Percentiles rank a stretch among this genome's conserved stretches.
phyloP scores from a whole-genome alignment of 1,140 invertebrate genomes.

The Drosophila ambigua region DNA sequence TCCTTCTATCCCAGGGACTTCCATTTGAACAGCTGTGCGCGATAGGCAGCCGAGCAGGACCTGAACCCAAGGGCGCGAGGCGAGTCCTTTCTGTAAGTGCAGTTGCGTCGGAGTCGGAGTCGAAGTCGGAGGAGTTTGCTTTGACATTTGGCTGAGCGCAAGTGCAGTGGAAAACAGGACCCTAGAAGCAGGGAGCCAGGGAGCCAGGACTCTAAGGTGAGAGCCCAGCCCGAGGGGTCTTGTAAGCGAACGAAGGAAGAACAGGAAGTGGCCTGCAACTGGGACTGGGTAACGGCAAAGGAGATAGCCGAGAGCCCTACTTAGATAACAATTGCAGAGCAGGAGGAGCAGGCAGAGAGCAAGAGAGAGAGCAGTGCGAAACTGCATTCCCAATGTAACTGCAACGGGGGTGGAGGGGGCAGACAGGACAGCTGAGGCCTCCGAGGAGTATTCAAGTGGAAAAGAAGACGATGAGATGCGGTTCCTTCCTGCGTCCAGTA shows the following conservation, averaged over 20 bases:
- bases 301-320: slow-evolving; percentile 79
- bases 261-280: slow-evolving; percentile 59
- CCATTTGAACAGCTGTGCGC: slow-evolving; percentile 63
- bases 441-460: slow-evolving; percentile 55
- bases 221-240: slow-evolving; percentile 41
- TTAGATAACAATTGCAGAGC: slow-evolving; percentile 63
- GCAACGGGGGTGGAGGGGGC: slow-evolving; percentile 8
- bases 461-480: slow-evolving; percentile 32
- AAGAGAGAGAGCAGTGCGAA: slow-evolving; percentile 4
- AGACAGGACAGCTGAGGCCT: slow-evolving; percentile 32
- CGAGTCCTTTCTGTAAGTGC: slow-evolving; percentile 29
- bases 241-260: slow-evolving; percentile 48
- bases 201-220: no score
- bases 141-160: slow-evolving; percentile 40
- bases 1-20: no score
- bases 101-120: slow-evolving; percentile 20
- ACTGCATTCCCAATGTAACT: slow-evolving; percentile 58
- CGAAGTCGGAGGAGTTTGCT: slow-evolving; percentile 40
- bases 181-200: not conserved
- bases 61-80: not conserved
- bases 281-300: not conserved
- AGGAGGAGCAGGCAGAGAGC: no score
- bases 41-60: slow-evolving; percentile 44
- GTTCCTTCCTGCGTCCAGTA: slow-evolving; percentile 15
- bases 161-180: slow-evolving; percentile 10